These are phyloP conservation scores for Eumacrocentrus americanus DNA, from an alignment of 2,888 invertebrate species.

Conservation along the genomic window DNA sequence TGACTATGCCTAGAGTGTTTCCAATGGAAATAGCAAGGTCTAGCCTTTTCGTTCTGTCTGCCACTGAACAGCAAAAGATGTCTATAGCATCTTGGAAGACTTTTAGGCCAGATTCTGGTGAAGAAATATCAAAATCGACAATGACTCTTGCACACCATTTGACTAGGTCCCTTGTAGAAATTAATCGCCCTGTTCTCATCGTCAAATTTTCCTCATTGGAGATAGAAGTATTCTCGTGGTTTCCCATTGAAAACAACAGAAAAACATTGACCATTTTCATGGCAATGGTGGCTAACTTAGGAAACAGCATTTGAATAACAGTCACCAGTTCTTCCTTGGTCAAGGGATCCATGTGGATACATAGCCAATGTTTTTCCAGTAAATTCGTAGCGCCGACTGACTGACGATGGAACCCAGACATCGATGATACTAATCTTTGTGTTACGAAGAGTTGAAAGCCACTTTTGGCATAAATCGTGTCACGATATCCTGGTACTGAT, in stretches of 20 bases:
- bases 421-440: slow-evolving; percentile 63
- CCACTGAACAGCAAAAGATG: slow-evolving; percentile 83
- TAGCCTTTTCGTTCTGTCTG: slow-evolving; percentile 67
- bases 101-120: slow-evolving; percentile 71
- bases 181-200: slow-evolving; percentile 68
- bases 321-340: slow-evolving; percentile 75
- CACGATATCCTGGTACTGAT: slow-evolving; percentile 87
- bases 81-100: slow-evolving; percentile 90
- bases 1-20: slow-evolving; percentile 80
- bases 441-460: slow-evolving; percentile 95
- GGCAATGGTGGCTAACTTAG: slow-evolving; percentile 74
- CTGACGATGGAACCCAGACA: slow-evolving; percentile 52
- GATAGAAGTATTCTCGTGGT: slow-evolving; percentile 66
- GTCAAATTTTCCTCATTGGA: slow-evolving; percentile 53
- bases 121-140: slow-evolving; percentile 75
- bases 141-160: slow-evolving; percentile 88
- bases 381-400: slow-evolving; percentile 69
- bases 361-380: slow-evolving; percentile 82
- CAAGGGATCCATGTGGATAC: slow-evolving; percentile 81
- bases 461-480: slow-evolving; percentile 77
- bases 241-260: slow-evolving; percentile 77
- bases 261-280: slow-evolving; percentile 83
- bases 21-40: slow-evolving; percentile 77
- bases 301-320: slow-evolving; percentile 74
- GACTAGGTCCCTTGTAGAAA: slow-evolving; percentile 86